Percentiles rank a stretch among this genome's conserved stretches.
Evolutionary conservation across 2,797 vertebrate genomes (phyloP).

Genomic region (Mus caroli): DNA sequence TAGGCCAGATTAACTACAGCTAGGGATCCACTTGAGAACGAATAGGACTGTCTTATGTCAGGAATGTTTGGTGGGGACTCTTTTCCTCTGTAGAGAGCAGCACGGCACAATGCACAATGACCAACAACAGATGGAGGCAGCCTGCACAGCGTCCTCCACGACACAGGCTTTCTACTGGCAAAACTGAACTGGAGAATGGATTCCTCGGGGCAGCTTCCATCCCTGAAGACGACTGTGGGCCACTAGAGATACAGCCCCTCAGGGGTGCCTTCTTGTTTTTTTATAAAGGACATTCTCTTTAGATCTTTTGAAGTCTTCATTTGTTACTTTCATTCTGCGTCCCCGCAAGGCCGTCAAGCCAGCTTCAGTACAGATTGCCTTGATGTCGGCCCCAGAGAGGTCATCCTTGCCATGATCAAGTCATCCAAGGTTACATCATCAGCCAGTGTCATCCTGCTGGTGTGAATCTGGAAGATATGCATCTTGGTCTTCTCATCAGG

Average conservation of each 20-base stretch:
- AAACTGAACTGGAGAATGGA: neutral
- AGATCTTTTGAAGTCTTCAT: constrained; percentile 99
- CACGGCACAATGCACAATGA: constrained; percentile 63
- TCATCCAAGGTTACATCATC: too few species aligned
- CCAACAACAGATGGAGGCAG: constrained; percentile 56
- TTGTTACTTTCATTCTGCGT: constrained; percentile 99
- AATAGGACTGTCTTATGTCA: constrained; percentile 31
- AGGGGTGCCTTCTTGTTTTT: constrained; percentile 98
- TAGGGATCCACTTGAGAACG: constrained; percentile 11
- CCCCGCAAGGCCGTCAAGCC: constrained; percentile 98
- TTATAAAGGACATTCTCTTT: constrained; percentile 99
- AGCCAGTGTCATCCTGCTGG: too few species aligned
- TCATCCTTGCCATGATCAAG: too few species aligned
- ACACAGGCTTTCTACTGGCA: constrained; percentile 61
- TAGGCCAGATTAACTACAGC: constrained; percentile 23
- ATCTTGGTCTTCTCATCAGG: constrained; percentile 98
- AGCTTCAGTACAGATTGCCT: constrained; percentile 99
- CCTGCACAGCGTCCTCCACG: neutral
- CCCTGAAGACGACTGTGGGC: neutral
- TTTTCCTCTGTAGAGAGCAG: constrained; percentile 78
- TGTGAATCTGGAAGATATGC: constrained; percentile 98
- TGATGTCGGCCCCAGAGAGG: constrained; percentile 87
- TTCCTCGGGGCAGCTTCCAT: neutral
- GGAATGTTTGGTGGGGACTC: constrained; percentile 9
- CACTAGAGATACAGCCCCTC: constrained; percentile 97